Percentiles rank a stretch among this genome's conserved stretches.
Conservation (phyloP, 1,140 invertebrate genomes). For the Ceratosolen fusciceps region DNA sequence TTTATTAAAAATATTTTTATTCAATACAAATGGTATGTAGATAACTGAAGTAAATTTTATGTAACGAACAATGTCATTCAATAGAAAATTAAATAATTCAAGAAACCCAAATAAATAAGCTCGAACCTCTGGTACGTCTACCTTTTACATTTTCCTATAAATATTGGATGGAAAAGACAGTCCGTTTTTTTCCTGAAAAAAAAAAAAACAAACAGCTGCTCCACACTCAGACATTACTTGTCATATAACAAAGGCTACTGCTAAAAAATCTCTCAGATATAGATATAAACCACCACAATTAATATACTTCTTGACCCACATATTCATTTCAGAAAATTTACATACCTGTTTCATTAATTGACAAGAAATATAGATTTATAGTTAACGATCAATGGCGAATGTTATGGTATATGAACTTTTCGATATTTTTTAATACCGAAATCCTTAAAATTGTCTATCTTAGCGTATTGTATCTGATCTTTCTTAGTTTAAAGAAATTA, state of each 20-base stretch:
- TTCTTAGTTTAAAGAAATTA: background rate
- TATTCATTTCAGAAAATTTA: slow-evolving; percentile 36
- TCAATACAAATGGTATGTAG: too few relatives aligned
- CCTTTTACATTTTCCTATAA: background rate
- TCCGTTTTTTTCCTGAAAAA: background rate
- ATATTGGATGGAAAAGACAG: background rate
- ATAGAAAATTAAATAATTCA: background rate
- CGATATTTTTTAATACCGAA: background rate
- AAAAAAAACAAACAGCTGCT: too few relatives aligned
- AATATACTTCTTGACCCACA: slow-evolving; percentile 22
- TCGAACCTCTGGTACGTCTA: background rate
- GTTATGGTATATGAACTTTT: background rate
- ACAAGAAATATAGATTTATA: background rate
- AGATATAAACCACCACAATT: slow-evolving; percentile 8
- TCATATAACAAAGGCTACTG: background rate
- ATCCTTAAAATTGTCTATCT: background rate
- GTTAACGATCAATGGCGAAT: background rate
- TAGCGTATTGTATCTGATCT: background rate
- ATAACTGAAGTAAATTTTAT: background rate
- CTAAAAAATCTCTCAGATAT: background rate
- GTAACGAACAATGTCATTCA: background rate
- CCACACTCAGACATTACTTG: slow-evolving; percentile 7
- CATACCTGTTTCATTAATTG: background rate
- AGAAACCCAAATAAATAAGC: background rate
- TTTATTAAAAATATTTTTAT: background rate